Percentiles rank a stretch among this genome's conserved stretches.
Evolutionary conservation across 2,888 invertebrate genomes (phyloP).

Genomic region (Diachrysia chrysitis): DNA sequence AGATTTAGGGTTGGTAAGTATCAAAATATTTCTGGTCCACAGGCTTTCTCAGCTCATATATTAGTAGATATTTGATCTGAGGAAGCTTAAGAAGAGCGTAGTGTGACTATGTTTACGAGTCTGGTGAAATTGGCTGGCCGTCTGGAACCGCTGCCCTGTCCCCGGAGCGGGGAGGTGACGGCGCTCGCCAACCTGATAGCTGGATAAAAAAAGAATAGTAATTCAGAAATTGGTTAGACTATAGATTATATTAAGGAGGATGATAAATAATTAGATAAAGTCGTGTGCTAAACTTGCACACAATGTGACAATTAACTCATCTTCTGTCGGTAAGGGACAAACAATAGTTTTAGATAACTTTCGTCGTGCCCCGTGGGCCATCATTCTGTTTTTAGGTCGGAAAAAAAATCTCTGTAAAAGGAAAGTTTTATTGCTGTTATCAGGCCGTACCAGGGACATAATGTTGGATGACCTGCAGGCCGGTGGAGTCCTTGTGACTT

Average conservation of each 20-base stretch:
- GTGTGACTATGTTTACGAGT: background rate
- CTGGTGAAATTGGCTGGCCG: background rate
- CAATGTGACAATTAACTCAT: too few species aligned
- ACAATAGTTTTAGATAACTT: too few species aligned
- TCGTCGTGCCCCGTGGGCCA: too few species aligned
- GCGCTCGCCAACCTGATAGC: background rate
- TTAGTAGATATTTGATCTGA: background rate
- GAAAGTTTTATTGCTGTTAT: too few species aligned
- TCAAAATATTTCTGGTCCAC: conserved; percentile 3
- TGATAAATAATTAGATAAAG: too few species aligned
- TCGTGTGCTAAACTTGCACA: too few species aligned
- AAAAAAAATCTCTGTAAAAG: too few species aligned
- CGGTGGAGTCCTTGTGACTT: background rate
- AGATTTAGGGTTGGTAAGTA: background rate
- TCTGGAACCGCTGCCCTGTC: background rate
- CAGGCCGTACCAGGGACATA: background rate
- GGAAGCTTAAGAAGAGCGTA: background rate
- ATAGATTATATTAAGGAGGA: too few species aligned
- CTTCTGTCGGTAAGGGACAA: too few species aligned
- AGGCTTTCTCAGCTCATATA: conserved; percentile 1
- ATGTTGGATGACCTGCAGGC: background rate
- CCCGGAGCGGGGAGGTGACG: background rate
- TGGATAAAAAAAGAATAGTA: background rate
- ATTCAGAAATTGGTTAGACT: background rate
- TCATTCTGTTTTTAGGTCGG: too few species aligned